These are phyloP conservation scores for Galleria mellonella DNA, from an alignment of 1,140 invertebrate species.

Conservation along the genomic window DNA sequence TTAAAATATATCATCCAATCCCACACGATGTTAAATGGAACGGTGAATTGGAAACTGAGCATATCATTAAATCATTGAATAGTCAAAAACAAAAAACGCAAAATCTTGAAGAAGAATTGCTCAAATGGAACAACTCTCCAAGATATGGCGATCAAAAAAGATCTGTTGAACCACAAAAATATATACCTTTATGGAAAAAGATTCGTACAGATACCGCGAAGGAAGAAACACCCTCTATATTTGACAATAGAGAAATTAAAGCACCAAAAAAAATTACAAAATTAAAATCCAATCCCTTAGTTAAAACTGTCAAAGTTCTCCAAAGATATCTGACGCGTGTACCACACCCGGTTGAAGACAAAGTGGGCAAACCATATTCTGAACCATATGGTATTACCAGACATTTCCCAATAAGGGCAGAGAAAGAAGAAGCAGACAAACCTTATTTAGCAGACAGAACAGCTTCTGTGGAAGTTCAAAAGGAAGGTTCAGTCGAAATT, in stretches of 20 bases:
- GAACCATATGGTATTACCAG: constrained; percentile 27
- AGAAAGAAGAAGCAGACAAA: constrained; percentile 21
- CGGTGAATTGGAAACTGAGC: constrained; percentile 1
- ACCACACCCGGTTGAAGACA: constrained; percentile 25
- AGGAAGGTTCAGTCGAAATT: constrained; percentile 18
- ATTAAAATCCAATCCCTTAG: constrained; percentile 10
- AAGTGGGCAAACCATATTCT: constrained; percentile 28
- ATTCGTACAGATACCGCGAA: constrained; percentile 17
- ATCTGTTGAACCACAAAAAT: constrained; percentile 26
- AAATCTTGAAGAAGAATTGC: neutral
- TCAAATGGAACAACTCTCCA: constrained; percentile 24
- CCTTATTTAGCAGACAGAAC: constrained; percentile 17
- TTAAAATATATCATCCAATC: constrained; percentile 1
- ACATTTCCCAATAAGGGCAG: constrained; percentile 21
- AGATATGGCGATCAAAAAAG: constrained; percentile 29
- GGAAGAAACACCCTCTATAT: constrained; percentile 13
- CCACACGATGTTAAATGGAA: neutral
- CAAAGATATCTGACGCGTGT: constrained; percentile 25
- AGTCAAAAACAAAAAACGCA: constrained; percentile 4
- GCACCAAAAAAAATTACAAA: constrained; percentile 15
- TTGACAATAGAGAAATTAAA: constrained; percentile 26
- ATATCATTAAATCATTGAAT: constrained; percentile 5
- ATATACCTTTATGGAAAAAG: constrained; percentile 16
- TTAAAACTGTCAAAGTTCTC: constrained; percentile 23
- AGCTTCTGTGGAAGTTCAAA: constrained; percentile 19